Evolutionary conservation across 1,140 invertebrate genomes (phyloP).

Genomic region (Platyscapa corneri): DNA sequence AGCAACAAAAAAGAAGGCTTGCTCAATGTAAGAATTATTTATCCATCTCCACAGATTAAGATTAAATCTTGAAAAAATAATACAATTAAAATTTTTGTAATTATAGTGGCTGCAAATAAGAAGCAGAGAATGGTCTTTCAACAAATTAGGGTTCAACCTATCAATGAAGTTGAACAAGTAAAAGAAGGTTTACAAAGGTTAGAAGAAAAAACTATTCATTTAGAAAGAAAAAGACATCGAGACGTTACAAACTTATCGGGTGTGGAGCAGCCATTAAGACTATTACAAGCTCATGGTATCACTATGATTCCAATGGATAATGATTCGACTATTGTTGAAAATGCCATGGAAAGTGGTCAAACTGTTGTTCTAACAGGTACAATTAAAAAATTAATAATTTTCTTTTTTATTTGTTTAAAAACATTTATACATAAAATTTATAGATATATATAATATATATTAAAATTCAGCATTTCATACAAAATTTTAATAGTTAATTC

Average conservation of each 20-base stretch:
- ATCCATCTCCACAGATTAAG: background rate
- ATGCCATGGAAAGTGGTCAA: conserved; percentile 86
- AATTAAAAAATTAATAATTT: conserved; percentile 35
- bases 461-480: too few species aligned
- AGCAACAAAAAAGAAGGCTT: conserved; percentile 59
- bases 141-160: conserved; percentile 63
- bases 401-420: background rate
- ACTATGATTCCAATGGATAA: conserved; percentile 83
- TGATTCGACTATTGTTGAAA: conserved; percentile 82
- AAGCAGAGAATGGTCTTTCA: conserved; percentile 68
- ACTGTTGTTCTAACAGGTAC: conserved; percentile 85
- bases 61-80: background rate
- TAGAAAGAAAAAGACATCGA: conserved; percentile 66
- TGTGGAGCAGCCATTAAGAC: conserved; percentile 75
- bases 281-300: conserved; percentile 87
- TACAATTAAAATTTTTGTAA: background rate
- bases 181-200: conserved; percentile 61
- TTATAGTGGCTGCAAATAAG: conserved; percentile 60
- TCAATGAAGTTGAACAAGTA: conserved; percentile 65
- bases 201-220: conserved; percentile 56
- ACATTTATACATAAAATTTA: too few species aligned
- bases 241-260: conserved; percentile 65
- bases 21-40: conserved; percentile 57
- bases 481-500: too few species aligned
- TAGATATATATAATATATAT: too few species aligned